Base-by-base conservation (phyloP, 2,113 vertebrate genomes). In the Pelvicachromis taeniatus region DNA sequence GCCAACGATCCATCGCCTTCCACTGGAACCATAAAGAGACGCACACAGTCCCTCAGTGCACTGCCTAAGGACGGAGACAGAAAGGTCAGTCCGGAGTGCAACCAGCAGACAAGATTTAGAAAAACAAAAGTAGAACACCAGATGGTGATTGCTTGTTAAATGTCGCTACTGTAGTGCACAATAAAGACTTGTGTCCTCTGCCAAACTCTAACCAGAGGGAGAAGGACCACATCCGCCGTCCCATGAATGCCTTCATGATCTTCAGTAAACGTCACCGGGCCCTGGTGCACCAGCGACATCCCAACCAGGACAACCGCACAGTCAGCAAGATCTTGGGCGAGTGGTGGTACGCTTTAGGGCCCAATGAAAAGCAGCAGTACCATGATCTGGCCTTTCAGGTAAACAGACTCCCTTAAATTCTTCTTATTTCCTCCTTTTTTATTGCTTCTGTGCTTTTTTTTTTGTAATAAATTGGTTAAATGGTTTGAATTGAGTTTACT, bases 171-270 rank as follows among this genome's bases (percentile, higher is more conserved):
- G 2, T 53, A 53, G 19, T 53, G 19, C 9, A 53, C 1, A 0
- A 31, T 13, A 75, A 75, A 75, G 29, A 9, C 23, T 75, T 0
- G 4, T 23, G 6, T 81, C 19, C 78, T 65, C 65, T 19, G 50
- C 35, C 17, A 17, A 65, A 70, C 38, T 7, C 21, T 35, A 10
- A 11, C 65, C 90, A 98, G 97, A 96, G 97, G 77, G 97, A 98
- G 90, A 99, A 99, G 87, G 98, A 99, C 88, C 97, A 99, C 81
- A 98, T 99, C 85, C 97, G 98, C 12, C 95, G 98, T 31, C 98
- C 98, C 50, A 99, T 98, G 98, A 98, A 98, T 1, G 97, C 98
- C 3, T 98, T 99, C 93, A 98, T 99, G 98, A 99, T 99, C 94
- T 99, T 99, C 91, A 98, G 97, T 79, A 99, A 99, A 92, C 95